Percentiles rank a stretch among this genome's conserved stretches.
Evolutionary conservation across 37 sponge, comb jelly and placozoan species (phyloP).

Genomic region (Cliona cf. orientalis): DNA sequence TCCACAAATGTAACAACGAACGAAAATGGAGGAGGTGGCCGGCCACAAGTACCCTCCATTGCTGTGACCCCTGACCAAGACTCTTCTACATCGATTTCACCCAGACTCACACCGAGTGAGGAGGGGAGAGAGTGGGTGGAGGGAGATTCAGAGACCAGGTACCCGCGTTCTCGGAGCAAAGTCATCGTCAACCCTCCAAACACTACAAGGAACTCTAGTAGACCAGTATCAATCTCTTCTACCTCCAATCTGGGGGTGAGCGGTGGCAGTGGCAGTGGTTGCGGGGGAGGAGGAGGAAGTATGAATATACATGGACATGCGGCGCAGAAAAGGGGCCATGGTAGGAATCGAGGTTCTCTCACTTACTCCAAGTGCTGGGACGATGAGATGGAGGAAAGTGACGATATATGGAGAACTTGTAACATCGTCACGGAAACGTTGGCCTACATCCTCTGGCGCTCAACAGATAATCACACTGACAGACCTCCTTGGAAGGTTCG

Average conservation of each 20-base stretch:
- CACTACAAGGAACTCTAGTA: too few relatives aligned
- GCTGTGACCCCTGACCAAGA: too few relatives aligned
- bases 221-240: background rate
- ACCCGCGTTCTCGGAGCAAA: too few relatives aligned
- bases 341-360: background rate
- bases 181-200: too few relatives aligned
- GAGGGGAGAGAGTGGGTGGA: background rate
- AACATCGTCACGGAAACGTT: constrained; percentile 46
- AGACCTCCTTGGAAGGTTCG: constrained; percentile 36
- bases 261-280: background rate
- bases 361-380: constrained; percentile 10
- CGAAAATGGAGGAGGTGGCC: too few relatives aligned
- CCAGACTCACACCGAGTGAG: background rate
- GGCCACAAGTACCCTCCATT: too few relatives aligned
- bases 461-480: background rate
- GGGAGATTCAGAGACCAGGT: too few relatives aligned
- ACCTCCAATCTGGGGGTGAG: background rate
- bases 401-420: constrained; percentile 27
- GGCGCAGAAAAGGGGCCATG: background rate
- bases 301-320: background rate
- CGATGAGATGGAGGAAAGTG: background rate
- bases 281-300: background rate
- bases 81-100: too few relatives aligned
- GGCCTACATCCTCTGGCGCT: constrained; percentile 45
- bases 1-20: too few relatives aligned